These are phyloP conservation scores for Anguilla obscura DNA, from an alignment of 2,797 vertebrate species.

Conservation along the genomic window DNA sequence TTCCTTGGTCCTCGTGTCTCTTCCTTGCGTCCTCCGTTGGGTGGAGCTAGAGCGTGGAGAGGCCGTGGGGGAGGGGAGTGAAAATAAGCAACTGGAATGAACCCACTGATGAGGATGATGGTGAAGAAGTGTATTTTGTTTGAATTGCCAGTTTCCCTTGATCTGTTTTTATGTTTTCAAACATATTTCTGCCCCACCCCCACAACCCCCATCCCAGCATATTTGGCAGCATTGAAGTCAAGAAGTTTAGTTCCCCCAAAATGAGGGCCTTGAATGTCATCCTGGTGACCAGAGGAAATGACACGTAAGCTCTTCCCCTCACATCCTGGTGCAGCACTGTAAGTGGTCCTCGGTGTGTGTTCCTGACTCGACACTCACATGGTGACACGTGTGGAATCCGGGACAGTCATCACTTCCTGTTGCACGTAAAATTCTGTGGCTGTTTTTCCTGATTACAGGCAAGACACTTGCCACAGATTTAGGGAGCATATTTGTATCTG, in stretches of 20 bases:
- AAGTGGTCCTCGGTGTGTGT: not conserved
- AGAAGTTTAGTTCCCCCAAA: conserved; percentile 44
- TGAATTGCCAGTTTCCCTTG: not conserved
- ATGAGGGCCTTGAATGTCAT: conserved; percentile 57
- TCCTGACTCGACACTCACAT: not conserved
- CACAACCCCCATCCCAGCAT: conserved; percentile 46
- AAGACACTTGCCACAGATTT: not conserved
- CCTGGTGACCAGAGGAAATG: conserved; percentile 52
- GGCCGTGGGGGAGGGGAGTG: no score
- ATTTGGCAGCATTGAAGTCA: conserved; percentile 63
- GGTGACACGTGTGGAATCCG: not conserved
- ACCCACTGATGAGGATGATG: not conserved
- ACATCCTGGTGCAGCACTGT: not conserved
- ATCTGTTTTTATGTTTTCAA: not conserved
- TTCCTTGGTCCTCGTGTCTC: no score
- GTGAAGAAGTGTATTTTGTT: not conserved
- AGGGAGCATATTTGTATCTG: not conserved
- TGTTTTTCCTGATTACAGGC: not conserved
- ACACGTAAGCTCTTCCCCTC: conserved; percentile 53
- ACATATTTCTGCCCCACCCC: not conserved
- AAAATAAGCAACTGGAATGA: no score
- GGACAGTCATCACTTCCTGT: not conserved
- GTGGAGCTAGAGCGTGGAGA: no score
- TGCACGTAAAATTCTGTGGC: not conserved
- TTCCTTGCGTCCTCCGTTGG: no score